Percentiles rank a stretch among this genome's conserved stretches.
Evolutionary conservation across 2,113 vertebrate genomes (phyloP).

Genomic region (Electrona antarctica): DNA sequence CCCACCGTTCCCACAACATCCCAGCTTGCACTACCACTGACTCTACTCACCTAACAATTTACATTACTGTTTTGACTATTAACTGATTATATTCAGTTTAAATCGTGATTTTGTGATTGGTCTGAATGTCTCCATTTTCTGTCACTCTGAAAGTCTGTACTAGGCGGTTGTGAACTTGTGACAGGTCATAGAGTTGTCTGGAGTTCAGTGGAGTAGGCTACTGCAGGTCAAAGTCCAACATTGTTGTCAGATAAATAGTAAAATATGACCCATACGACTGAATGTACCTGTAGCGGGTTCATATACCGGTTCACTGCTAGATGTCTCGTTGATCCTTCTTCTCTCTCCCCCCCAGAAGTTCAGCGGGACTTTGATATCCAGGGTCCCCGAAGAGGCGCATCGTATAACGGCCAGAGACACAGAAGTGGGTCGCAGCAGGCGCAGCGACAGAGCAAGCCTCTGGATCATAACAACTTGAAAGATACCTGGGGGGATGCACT

Average conservation of each 20-base stretch:
- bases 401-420: constrained; percentile 62
- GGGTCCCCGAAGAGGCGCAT: constrained; percentile 77
- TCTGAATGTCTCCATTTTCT: background rate
- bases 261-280: background rate
- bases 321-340: constrained; percentile 71
- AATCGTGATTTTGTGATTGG: too few relatives aligned
- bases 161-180: background rate
- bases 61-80: too few relatives aligned
- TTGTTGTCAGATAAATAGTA: background rate
- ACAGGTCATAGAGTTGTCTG: background rate
- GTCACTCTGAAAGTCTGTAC: background rate
- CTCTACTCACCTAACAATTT: too few relatives aligned
- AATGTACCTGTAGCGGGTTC: constrained; percentile 91
- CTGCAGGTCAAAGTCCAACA: constrained; percentile 51
- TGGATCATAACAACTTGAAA: constrained; percentile 34
- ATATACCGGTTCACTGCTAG: constrained; percentile 79
- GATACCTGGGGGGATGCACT: background rate
- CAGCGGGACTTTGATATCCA: constrained; percentile 78
- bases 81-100: background rate
- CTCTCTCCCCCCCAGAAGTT: constrained; percentile 87
- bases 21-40: too few relatives aligned
- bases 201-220: too few relatives aligned
- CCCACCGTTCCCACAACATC: too few relatives aligned
- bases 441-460: constrained; percentile 25
- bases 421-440: constrained; percentile 7